These are phyloP conservation scores for Molossus alvarezi DNA, from an alignment of 2,797 vertebrate species.

Conservation along the genomic window DNA sequence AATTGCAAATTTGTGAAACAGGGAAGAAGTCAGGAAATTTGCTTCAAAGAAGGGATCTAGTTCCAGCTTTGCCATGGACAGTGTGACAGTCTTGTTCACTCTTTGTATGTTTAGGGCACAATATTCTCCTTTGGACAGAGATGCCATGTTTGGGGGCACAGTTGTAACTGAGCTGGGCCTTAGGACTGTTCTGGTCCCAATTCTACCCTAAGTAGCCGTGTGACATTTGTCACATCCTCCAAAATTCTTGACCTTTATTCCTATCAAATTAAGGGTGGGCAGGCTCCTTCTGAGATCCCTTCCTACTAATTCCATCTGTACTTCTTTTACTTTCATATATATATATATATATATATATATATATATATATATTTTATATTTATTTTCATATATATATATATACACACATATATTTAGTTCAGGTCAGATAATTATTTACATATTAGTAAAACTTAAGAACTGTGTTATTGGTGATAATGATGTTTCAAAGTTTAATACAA, in stretches of 20 bases:
- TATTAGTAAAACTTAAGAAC: conserved; percentile 56
- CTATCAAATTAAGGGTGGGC: neutral
- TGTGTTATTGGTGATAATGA: conserved; percentile 29
- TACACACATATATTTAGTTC: neutral
- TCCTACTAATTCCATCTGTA: neutral
- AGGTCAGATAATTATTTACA: conserved; percentile 56
- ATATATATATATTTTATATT: no score
- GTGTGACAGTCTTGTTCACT: neutral
- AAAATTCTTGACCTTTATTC: neutral
- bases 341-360: neutral
- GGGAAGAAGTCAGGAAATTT: neutral
- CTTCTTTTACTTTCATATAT: neutral
- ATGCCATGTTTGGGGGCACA: neutral
- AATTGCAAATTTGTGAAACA: neutral
- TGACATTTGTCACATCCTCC: neutral
- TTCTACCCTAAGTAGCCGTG: neutral
- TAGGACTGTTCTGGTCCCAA: neutral
- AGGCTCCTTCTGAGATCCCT: neutral
- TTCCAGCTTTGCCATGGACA: neutral
- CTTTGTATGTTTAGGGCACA: neutral
- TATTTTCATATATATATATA: no score
- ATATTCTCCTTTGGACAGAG: neutral
- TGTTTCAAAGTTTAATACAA: conserved; percentile 76
- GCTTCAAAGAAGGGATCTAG: neutral
- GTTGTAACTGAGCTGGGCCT: neutral